Percentiles rank a stretch among this genome's conserved stretches.
phyloP scores from a whole-genome alignment of 2,113 vertebrate species.

The Bagarius yarrelli region DNA sequence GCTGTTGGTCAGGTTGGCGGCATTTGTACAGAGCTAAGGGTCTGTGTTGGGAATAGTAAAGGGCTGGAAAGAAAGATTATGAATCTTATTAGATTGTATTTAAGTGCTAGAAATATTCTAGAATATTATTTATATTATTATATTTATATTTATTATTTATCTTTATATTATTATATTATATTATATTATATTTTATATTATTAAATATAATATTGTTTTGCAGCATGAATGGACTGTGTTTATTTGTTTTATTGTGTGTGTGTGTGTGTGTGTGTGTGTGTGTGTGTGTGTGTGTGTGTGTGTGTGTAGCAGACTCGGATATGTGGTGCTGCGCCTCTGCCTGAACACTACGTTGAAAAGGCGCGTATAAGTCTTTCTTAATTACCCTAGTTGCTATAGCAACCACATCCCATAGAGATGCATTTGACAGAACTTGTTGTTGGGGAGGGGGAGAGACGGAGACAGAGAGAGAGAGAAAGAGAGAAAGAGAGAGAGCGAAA shows the following conservation, averaged over 20 bases:
- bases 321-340: constrained; percentile 44
- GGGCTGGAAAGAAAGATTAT: constrained; percentile 21
- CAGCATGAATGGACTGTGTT: constrained; percentile 14
- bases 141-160: constrained; percentile 11
- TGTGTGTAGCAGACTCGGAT: constrained; percentile 8
- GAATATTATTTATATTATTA: constrained; percentile 12
- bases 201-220: constrained; percentile 25
- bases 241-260: constrained; percentile 32
- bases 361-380: constrained; percentile 70
- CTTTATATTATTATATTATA: too few relatives aligned
- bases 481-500: neutral
- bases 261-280: constrained; percentile 7
- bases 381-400: constrained; percentile 72
- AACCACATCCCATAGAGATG: constrained; percentile 69
- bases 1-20: constrained; percentile 3
- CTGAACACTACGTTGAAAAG: constrained; percentile 53
- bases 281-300: constrained; percentile 27
- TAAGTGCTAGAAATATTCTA: neutral
- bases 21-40: neutral
- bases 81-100: neutral
- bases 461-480: constrained; percentile 41
- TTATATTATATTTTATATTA: too few relatives aligned
- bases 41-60: neutral
- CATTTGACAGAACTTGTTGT: constrained; percentile 56
- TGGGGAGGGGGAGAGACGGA: constrained; percentile 23